A percentile compares a stretch with the other conserved stretches of the same genome.
Conservation (phyloP, 2,888 invertebrate species). For the Helicoverpa assulta region DNA sequence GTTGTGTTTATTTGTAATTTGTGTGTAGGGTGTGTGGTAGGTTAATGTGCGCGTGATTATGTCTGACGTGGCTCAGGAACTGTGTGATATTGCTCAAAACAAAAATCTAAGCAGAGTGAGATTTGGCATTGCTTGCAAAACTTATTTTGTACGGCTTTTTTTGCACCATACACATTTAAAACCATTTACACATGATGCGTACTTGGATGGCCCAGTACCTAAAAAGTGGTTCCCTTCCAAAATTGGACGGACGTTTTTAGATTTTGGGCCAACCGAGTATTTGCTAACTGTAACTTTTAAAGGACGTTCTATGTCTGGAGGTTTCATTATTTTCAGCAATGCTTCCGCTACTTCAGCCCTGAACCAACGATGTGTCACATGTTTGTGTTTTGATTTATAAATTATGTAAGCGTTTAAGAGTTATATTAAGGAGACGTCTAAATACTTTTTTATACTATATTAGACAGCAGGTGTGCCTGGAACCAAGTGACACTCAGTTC, state of each 20-base stretch:
- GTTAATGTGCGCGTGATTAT: constrained; percentile 10
- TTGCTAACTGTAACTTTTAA: constrained; percentile 17
- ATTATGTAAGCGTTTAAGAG: constrained; percentile 19
- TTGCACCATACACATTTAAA: constrained; percentile 42
- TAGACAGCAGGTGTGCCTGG: too few species aligned
- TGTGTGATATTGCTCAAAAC: constrained; percentile 37
- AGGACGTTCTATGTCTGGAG: constrained; percentile 25
- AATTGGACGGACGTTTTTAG: constrained; percentile 27
- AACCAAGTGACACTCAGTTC: too few species aligned
- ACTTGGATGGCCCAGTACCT: constrained; percentile 27
- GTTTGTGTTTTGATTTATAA: background rate
- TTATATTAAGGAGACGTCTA: constrained; percentile 18
- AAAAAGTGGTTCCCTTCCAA: constrained; percentile 32
- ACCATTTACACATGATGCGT: constrained; percentile 21
- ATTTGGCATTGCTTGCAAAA: constrained; percentile 36
- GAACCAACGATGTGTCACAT: constrained; percentile 17
- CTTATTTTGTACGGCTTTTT: constrained; percentile 34
- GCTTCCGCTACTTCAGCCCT: constrained; percentile 21
- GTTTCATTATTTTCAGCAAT: constrained; percentile 18
- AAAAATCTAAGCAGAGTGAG: constrained; percentile 32
- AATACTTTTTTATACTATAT: constrained; percentile 26
- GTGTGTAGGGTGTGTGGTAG: constrained; percentile 1
- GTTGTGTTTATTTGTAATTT: too few species aligned
- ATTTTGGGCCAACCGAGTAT: constrained; percentile 17
- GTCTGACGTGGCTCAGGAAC: constrained; percentile 14